Evolutionary conservation across 2,113 vertebrate species (phyloP).

Genomic region (Austrofundulus limnaeus): DNA sequence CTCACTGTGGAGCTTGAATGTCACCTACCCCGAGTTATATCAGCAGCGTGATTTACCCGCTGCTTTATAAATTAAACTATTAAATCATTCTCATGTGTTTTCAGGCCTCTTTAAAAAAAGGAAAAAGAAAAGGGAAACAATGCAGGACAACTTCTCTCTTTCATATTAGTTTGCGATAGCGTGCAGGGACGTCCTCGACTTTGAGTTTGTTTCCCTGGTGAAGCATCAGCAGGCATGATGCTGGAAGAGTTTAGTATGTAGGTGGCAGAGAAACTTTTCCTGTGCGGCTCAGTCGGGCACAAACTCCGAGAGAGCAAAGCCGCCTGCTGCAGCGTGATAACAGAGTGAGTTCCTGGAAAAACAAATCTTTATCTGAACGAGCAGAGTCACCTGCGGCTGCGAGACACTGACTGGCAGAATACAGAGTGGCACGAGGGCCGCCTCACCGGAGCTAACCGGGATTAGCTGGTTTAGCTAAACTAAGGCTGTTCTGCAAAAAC

Average conservation of each 20-base stretch:
- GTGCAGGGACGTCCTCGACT: conserved; percentile 12
- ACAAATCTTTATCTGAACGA: conserved; percentile 58
- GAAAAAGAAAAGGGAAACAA: neutral
- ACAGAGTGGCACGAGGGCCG: conserved; percentile 41
- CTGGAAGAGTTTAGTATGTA: conserved; percentile 19
- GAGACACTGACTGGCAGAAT: conserved; percentile 63
- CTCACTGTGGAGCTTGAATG: conserved; percentile 39
- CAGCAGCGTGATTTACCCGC: conserved; percentile 4
- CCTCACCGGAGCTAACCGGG: conserved; percentile 6
- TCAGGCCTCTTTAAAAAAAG: conserved; percentile 1
- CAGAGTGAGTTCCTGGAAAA: conserved; percentile 40
- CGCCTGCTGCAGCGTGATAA: conserved; percentile 52
- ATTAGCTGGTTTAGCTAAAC: conserved; percentile 1
- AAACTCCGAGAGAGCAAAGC: conserved; percentile 16
- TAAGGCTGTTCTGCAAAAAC: conserved; percentile 46
- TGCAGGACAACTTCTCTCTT: neutral
- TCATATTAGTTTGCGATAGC: neutral
- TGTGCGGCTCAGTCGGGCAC: conserved; percentile 19
- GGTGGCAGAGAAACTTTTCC: conserved; percentile 34
- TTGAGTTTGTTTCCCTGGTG: neutral
- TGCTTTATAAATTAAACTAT: conserved; percentile 27
- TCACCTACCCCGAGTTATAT: conserved; percentile 45
- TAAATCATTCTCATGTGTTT: conserved; percentile 19
- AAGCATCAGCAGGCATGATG: conserved; percentile 10
- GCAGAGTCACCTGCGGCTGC: conserved; percentile 40